Evolutionary conservation across 1,140 invertebrate species (phyloP), one percentile per base, ranked within the genome.

Genomic region (Habropoda laboriosa): DNA sequence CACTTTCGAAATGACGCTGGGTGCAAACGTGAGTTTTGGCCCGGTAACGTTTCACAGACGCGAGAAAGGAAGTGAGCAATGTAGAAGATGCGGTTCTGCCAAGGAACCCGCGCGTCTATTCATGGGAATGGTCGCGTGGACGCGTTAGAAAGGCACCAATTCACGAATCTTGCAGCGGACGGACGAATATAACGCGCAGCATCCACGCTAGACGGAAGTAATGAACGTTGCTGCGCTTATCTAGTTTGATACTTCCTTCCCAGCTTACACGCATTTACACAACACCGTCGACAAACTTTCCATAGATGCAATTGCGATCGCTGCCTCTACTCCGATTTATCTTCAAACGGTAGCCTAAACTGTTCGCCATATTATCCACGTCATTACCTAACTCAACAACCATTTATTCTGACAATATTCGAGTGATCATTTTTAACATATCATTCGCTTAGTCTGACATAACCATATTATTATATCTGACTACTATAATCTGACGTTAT

Each of bases 241-340:
- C 70, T 82, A 87, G 86, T 88, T 88, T 88, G 86, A 77, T 66
- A 88, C 83, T 87, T 88, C 86, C 86, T 87, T 86, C 83, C 86
- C 81, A 79, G 81, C 67, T 82, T 74, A 40, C 79, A 40, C 18
- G 45, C 53, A 18, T 75, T 67, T 51, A 49, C 16, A 80, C 51
- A 58, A 83, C 40, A 70, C 53, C 53, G 66, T 58, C 16, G 35
- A 30, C 42, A 38, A 64, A 77, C 64, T 77, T 77, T 47, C 64
- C 70, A 70, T 57, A n/a, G 18, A 74, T 51, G 5, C 45, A 18
- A 74, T 58, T 18, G 18, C 42, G 30, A 66, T 66, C 30, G 21
- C 61, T 0, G 13, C 40, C 2, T n/a, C n/a, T n/a, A n/a, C n/a
- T n/a, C 10, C 16, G 18, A 58, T 58, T 58, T 7, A 21, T n/a